Percentiles rank a stretch among this genome's conserved stretches.
Conservation (phyloP, 1,140 invertebrate genomes). For the Rhagoletis pomonella region DNA sequence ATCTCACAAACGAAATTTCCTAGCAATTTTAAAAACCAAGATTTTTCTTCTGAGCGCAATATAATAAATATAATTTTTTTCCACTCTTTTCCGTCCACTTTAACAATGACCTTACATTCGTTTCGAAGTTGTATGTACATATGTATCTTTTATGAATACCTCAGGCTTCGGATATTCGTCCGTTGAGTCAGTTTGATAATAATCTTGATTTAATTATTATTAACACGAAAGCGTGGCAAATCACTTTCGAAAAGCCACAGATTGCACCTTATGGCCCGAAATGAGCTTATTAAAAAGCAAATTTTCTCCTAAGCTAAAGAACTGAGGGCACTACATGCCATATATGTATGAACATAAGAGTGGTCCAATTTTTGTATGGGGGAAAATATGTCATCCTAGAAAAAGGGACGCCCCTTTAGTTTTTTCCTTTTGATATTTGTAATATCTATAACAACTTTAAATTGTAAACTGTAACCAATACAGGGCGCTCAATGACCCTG, state of each 20-base stretch:
- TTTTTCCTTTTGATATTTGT: too few species aligned
- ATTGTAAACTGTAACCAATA: too few species aligned
- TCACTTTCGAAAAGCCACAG: conserved; percentile 33
- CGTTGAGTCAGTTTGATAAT: not conserved
- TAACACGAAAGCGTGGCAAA: conserved; percentile 42
- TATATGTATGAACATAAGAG: too few species aligned
- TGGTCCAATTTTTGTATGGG: too few species aligned
- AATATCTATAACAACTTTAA: too few species aligned
- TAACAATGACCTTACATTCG: not conserved
- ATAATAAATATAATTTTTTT: not conserved
- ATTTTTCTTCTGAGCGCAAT: not conserved
- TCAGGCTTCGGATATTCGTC: not conserved
- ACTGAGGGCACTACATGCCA: too few species aligned
- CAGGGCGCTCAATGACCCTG: too few species aligned
- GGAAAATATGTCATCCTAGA: too few species aligned
- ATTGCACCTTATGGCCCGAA: not conserved
- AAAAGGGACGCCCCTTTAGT: too few species aligned
- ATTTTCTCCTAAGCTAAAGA: too few species aligned
- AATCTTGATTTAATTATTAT: conserved; percentile 45
- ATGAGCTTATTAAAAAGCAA: too few species aligned
- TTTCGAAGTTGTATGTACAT: not conserved
- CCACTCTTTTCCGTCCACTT: not conserved
- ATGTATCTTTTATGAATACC: not conserved
- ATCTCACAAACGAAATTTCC: too few species aligned
- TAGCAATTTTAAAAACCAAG: not conserved